phyloP scores from a whole-genome alignment of 2,888 invertebrate species.

The Trilocha varians region DNA sequence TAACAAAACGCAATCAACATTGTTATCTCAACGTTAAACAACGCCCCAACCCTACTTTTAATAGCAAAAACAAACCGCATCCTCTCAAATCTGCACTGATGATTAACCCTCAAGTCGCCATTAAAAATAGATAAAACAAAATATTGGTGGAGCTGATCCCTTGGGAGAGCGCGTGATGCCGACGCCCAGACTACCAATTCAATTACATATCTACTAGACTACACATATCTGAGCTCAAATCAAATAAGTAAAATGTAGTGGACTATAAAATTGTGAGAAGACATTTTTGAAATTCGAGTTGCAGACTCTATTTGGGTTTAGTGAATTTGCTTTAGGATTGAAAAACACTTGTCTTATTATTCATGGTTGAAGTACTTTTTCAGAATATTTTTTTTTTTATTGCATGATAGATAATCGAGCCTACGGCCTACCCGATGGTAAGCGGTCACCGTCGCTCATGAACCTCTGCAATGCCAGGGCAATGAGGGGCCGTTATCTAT shows the following conservation, averaged over 20 bases:
- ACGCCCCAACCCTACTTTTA: slow-evolving; percentile 16
- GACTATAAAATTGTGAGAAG: slow-evolving; percentile 10
- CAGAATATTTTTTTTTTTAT: too few relatives aligned
- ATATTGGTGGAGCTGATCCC: slow-evolving; percentile 48
- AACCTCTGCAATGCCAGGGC: too few relatives aligned
- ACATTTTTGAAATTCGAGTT: too few relatives aligned
- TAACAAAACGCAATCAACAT: slow-evolving; percentile 3
- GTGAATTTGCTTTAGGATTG: too few relatives aligned
- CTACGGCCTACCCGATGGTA: too few relatives aligned
- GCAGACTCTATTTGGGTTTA: too few relatives aligned
- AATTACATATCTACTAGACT: slow-evolving; percentile 45
- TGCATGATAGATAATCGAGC: too few relatives aligned
- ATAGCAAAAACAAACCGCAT: slow-evolving; percentile 30
- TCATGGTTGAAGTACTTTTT: too few relatives aligned
- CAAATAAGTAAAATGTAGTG: slow-evolving; percentile 32
- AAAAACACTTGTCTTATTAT: too few relatives aligned
- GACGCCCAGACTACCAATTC: slow-evolving; percentile 48
- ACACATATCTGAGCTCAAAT: slow-evolving; percentile 32
- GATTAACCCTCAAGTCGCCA: slow-evolving; percentile 54
- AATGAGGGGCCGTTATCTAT: too few relatives aligned
- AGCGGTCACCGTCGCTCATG: too few relatives aligned
- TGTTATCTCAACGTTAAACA: slow-evolving; percentile 15
- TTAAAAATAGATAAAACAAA: slow-evolving; percentile 69
- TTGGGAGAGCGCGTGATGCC: slow-evolving; percentile 43
- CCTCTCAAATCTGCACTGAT: slow-evolving; percentile 46